These are phyloP conservation scores for Plodia interpunctella DNA, from an alignment of 1,140 invertebrate species.

Conservation along the genomic window DNA sequence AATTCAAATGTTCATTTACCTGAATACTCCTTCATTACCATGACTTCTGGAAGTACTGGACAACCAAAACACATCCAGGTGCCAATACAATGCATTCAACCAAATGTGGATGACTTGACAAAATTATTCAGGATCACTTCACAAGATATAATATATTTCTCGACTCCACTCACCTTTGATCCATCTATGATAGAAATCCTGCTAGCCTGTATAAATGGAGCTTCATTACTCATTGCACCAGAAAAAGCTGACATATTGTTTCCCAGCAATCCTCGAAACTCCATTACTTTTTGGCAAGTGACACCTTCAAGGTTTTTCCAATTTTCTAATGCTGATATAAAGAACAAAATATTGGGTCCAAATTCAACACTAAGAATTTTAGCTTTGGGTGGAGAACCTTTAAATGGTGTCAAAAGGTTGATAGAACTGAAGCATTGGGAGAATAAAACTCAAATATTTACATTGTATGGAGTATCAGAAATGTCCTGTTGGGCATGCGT, in stretches of 20 bases:
- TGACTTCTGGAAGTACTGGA: constrained; percentile 83
- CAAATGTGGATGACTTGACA: constrained; percentile 80
- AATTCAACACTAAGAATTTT: constrained; percentile 77
- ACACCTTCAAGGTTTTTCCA: constrained; percentile 85
- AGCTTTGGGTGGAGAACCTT: constrained; percentile 81
- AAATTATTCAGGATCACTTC: constrained; percentile 73
- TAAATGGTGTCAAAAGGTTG: constrained; percentile 71
- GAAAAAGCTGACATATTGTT: constrained; percentile 71
- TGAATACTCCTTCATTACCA: constrained; percentile 73
- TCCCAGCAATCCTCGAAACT: constrained; percentile 49
- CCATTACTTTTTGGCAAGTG: constrained; percentile 84
- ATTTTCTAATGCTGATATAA: constrained; percentile 77
- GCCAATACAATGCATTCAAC: constrained; percentile 78
- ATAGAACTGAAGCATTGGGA: constrained; percentile 66
- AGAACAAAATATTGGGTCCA: constrained; percentile 76
- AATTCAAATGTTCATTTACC: constrained; percentile 23
- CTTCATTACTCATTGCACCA: constrained; percentile 81
- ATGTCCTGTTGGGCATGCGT: constrained; percentile 89
- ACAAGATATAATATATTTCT: constrained; percentile 82
- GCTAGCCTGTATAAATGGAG: constrained; percentile 79
- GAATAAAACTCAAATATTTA: constrained; percentile 81
- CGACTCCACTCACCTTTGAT: constrained; percentile 89
- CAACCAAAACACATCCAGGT: constrained; percentile 81
- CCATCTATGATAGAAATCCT: constrained; percentile 88
- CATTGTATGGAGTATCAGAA: constrained; percentile 91